These are phyloP conservation scores for Morone chrysops DNA, from an alignment of 2,113 vertebrate species.

Conservation along the genomic window DNA sequence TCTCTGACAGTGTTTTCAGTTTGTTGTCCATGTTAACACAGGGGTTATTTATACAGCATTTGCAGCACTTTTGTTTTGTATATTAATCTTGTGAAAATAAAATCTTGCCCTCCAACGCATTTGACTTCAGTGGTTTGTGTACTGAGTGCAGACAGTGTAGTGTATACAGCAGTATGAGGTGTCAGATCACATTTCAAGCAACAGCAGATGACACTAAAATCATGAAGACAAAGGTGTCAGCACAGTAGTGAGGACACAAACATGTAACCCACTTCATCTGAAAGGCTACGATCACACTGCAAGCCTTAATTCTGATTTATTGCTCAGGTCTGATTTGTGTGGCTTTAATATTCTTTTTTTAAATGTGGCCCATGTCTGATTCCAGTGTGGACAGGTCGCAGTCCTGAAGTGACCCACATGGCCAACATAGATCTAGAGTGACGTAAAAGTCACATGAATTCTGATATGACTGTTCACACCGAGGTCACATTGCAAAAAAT, in stretches of 20 bases:
- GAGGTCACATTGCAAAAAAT: no score
- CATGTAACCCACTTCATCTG: background rate
- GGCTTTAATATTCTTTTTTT: no score
- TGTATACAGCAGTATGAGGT: background rate
- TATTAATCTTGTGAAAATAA: slow-evolving; percentile 76
- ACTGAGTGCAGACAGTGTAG: background rate
- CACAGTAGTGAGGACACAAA: background rate
- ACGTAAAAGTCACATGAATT: no score
- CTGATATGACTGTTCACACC: no score
- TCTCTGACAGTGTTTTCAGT: slow-evolving; percentile 4
- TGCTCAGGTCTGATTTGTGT: no score
- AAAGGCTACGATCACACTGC: background rate
- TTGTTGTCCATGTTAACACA: slow-evolving; percentile 24
- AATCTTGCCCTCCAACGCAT: slow-evolving; percentile 48
- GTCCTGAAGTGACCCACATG: no score
- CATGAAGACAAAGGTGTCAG: background rate
- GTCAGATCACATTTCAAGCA: background rate
- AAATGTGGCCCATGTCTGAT: no score
- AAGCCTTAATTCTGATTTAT: no score
- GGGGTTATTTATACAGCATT: slow-evolving; percentile 65
- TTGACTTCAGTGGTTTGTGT: background rate
- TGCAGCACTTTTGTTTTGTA: slow-evolving; percentile 73
- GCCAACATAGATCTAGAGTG: no score
- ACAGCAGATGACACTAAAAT: slow-evolving; percentile 1
- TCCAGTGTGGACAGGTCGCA: no score